Evolutionary conservation across 2,888 invertebrate genomes (phyloP), one percentile per base, ranked within the genome.

Genomic region (Volucella inflata): DNA sequence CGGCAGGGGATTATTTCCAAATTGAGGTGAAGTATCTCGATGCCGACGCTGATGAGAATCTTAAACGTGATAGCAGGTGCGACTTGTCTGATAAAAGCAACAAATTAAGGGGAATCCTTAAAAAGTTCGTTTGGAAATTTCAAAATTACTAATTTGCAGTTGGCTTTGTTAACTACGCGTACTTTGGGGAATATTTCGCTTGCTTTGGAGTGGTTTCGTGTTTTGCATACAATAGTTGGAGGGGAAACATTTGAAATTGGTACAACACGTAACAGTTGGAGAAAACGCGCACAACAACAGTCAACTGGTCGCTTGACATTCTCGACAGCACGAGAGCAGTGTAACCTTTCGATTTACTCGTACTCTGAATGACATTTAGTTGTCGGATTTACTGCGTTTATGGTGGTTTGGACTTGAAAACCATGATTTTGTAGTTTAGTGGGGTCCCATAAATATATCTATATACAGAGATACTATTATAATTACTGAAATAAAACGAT

Each of bases 281-380:
- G 76, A 76, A 60, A 76, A 68, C 60, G 51, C 17, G 36, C 21
- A 21, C n/a, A n/a, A 57, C 55, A 75, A 57, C 14, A 65, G 57
- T 38, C 42, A 16, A 42, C 51, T 12, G 30, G 21, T 51, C 17
- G 59, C n/a, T 76, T 65, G 65, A 65, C 67, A 75, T 65, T 75
- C 75, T 51, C 42, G 8, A 17, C 59, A 51, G 14, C n/a, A 16
- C 44, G 16, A 62, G 36, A 14, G 21, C 11, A 64, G 6, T 48
- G 36, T 11, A 38, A n/a, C 38, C 17, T 46, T 42, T 6, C 40
- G 11, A 2, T 51, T 38, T 21, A 40, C 16, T 12, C 8, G 38
- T 21, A 40, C 16, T 12, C 8, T 21, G 14, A 55, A 11, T 55
- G 44, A 68, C 44, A 44, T 55, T 55, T 42, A 68, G 55, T 68